Percentiles rank a stretch among this genome's conserved stretches.
These are phyloP conservation scores for Drosophila gunungcola DNA, from an alignment of 1,140 invertebrate genomes.

Conservation along the genomic window DNA sequence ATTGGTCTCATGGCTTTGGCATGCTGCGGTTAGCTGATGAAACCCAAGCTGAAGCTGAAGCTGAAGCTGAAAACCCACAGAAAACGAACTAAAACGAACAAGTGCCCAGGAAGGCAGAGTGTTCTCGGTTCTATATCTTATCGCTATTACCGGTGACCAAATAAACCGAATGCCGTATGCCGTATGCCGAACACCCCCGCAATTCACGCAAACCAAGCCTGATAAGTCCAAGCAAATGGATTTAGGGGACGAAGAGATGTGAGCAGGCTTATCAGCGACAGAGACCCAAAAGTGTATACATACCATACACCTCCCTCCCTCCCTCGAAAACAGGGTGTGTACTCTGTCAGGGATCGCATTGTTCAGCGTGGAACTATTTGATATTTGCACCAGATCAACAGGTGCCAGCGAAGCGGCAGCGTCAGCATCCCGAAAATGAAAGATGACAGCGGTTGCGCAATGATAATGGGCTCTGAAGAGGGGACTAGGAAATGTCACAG, in stretches of 20 bases:
- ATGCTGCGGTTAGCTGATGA: constrained; percentile 53
- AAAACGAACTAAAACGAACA: constrained; percentile 40
- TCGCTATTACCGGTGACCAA: constrained; percentile 9
- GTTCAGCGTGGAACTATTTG: constrained; percentile 61
- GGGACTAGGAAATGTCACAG: background rate
- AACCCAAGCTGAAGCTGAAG: constrained; percentile 41
- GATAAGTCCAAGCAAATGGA: constrained; percentile 67
- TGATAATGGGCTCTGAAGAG: background rate
- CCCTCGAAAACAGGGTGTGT: constrained; percentile 7
- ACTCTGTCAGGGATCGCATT: constrained; percentile 60
- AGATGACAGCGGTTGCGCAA: constrained; percentile 39
- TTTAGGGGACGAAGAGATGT: background rate
- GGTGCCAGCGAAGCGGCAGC: constrained; percentile 45
- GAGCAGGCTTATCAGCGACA: constrained; percentile 66
- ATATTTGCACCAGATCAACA: constrained; percentile 78
- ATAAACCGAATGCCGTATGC: background rate
- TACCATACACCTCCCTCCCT: background rate
- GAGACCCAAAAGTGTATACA: constrained; percentile 39
- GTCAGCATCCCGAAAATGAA: constrained; percentile 38
- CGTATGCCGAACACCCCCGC: constrained; percentile 24
- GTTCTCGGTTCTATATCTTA: constrained; percentile 19
- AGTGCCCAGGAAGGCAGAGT: background rate
- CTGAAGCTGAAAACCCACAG: constrained; percentile 34
- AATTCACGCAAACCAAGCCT: constrained; percentile 52
- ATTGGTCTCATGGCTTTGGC: constrained; percentile 74